phyloP scores from a whole-genome alignment of 2,797 vertebrate genomes.

The Clangula hyemalis region DNA sequence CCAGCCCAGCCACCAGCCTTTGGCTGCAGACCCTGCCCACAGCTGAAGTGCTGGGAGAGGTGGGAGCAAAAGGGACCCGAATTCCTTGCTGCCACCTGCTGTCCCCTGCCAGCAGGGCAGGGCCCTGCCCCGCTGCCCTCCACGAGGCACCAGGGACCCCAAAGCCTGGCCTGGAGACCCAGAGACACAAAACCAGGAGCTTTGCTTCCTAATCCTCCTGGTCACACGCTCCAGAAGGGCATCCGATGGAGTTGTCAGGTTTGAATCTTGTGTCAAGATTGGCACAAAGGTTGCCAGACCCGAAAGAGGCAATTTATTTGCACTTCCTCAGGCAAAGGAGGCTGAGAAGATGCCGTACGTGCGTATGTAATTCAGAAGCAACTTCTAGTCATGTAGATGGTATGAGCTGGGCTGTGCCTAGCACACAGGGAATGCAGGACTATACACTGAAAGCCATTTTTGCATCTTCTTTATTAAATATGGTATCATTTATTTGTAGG shows the following conservation, averaged over 20 bases:
- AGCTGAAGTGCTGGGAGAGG: not conserved
- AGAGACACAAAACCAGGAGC: not conserved
- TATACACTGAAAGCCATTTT: not conserved
- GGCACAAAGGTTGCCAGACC: not conserved
- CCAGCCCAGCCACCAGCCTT: not conserved
- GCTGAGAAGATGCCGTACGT: not conserved
- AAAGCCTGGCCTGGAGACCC: not conserved
- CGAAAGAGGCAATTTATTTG: not conserved
- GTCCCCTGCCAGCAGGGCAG: not conserved
- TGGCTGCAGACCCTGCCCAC: not conserved
- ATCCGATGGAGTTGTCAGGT: rapidly evolving
- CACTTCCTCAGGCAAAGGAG: not conserved
- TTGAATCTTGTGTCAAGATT: not conserved
- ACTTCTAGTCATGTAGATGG: not conserved
- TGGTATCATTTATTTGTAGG: not conserved
- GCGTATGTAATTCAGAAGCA: not conserved
- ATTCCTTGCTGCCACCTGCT: constrained; percentile 44
- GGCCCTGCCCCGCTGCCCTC: not conserved
- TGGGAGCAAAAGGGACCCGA: not conserved
- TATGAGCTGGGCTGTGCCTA: not conserved
- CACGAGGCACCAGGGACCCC: not conserved
- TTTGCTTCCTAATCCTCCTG: not conserved
- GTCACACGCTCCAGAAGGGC: not conserved
- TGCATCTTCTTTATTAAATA: not conserved
- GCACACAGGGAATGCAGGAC: not conserved